Conservation (phyloP, 2,797 vertebrate genomes). For the Platalea minor region DNA sequence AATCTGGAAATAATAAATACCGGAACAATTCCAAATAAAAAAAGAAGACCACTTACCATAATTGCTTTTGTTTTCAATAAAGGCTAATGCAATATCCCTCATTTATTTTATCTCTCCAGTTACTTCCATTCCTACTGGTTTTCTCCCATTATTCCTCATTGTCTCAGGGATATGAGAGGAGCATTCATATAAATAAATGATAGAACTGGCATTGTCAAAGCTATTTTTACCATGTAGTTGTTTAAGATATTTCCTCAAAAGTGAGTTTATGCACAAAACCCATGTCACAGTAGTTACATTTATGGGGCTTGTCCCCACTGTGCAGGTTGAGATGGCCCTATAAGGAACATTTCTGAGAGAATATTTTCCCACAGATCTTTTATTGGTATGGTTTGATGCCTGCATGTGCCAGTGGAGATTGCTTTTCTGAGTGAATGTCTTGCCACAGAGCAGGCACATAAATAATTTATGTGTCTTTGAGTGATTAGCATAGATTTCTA, state of each 20-base stretch:
- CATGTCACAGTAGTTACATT: constrained; percentile 88
- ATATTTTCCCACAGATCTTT: constrained; percentile 88
- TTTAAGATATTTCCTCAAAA: constrained; percentile 87
- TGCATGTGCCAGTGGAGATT: constrained; percentile 86
- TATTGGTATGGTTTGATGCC: constrained; percentile 89
- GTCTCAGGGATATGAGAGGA: background rate
- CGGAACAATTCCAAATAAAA: background rate
- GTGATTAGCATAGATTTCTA: constrained; percentile 89
- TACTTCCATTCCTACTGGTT: background rate
- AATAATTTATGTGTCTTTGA: constrained; percentile 92
- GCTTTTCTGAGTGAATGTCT: constrained; percentile 88
- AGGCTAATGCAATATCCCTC: background rate
- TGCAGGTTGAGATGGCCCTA: constrained; percentile 87
- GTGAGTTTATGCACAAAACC: constrained; percentile 86
- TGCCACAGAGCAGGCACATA: constrained; percentile 86
- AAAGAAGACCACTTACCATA: background rate
- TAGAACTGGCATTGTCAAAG: constrained; percentile 78
- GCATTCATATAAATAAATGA: background rate
- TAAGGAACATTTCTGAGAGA: constrained; percentile 88
- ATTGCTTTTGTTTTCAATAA: background rate
- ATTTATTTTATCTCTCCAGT: background rate
- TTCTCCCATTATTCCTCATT: background rate
- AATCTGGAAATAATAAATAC: background rate
- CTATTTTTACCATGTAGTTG: constrained; percentile 89
- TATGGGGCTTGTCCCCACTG: constrained; percentile 85